Evolutionary conservation across 2,888 invertebrate species (phyloP).

Genomic region (Aethes cnicana): DNA sequence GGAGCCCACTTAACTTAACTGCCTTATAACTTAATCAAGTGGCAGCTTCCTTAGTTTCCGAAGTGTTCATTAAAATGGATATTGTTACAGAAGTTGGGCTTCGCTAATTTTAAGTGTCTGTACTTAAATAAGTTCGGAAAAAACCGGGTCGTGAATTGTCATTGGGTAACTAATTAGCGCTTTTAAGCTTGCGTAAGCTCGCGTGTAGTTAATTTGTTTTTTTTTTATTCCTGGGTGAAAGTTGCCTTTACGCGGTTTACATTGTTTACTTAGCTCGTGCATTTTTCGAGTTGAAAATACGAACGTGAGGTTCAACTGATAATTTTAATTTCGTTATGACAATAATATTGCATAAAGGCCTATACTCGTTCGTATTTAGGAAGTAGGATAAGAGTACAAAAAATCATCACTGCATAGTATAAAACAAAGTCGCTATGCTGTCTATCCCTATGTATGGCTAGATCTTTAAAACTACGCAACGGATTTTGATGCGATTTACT

Average conservation of each 20-base stretch:
- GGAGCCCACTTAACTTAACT: slow-evolving; percentile 32
- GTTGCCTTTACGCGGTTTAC: slow-evolving; percentile 6
- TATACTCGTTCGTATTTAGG: too few species aligned
- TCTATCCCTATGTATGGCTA: too few species aligned
- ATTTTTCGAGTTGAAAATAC: neutral
- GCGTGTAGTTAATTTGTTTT: neutral
- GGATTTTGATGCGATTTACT: too few species aligned
- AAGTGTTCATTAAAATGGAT: slow-evolving; percentile 41
- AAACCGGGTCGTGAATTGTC: neutral
- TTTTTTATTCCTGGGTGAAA: slow-evolving; percentile 6
- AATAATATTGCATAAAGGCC: too few species aligned
- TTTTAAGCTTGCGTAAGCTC: slow-evolving; percentile 13
- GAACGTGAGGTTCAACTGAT: too few species aligned
- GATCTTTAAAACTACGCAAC: too few species aligned
- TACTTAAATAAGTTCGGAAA: slow-evolving; percentile 13
- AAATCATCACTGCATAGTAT: too few species aligned
- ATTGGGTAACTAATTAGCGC: slow-evolving; percentile 8
- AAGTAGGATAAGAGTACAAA: too few species aligned
- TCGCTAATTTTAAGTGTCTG: slow-evolving; percentile 23
- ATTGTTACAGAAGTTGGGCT: slow-evolving; percentile 32
- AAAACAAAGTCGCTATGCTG: too few species aligned
- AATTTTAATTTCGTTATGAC: too few species aligned
- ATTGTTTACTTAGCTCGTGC: neutral
- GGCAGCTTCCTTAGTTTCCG: slow-evolving; percentile 35
- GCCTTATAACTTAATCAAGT: slow-evolving; percentile 35